Evolutionary conservation across 2,797 vertebrate species (phyloP).

Genomic region (Tiaroga cobitis): DNA sequence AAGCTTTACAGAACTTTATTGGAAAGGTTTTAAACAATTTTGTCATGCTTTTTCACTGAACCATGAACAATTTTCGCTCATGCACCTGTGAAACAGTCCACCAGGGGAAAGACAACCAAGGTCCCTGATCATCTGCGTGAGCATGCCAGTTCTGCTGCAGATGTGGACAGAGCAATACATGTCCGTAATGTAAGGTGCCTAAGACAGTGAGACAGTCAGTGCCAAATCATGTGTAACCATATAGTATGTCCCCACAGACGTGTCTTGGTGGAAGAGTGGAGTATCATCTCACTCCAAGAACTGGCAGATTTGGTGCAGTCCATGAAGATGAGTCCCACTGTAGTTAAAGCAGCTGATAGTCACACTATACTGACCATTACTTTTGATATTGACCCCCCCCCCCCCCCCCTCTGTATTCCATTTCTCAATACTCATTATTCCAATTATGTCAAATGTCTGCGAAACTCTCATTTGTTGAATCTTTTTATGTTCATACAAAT

Average conservation of each 20-base stretch:
- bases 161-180: neutral
- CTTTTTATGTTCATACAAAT: too few species aligned
- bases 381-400: too few species aligned
- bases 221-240: neutral
- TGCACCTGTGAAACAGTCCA: neutral
- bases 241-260: too few species aligned
- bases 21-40: neutral
- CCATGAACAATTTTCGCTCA: neutral
- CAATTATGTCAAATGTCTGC: too few species aligned
- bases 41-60: neutral
- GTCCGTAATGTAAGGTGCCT: neutral
- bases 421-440: too few species aligned
- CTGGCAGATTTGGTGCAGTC: neutral
- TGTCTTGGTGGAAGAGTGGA: too few species aligned
- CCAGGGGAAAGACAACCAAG: neutral
- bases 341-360: too few species aligned
- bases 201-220: neutral
- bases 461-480: too few species aligned
- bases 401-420: too few species aligned
- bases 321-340: too few species aligned
- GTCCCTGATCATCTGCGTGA: neutral
- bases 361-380: too few species aligned
- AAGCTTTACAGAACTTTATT: neutral
- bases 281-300: too few species aligned
- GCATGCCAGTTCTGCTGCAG: neutral